Evolutionary conservation across 2,113 vertebrate species (phyloP), one percentile per base, ranked within the genome.

Genomic region (Bombycilla garrulus): DNA sequence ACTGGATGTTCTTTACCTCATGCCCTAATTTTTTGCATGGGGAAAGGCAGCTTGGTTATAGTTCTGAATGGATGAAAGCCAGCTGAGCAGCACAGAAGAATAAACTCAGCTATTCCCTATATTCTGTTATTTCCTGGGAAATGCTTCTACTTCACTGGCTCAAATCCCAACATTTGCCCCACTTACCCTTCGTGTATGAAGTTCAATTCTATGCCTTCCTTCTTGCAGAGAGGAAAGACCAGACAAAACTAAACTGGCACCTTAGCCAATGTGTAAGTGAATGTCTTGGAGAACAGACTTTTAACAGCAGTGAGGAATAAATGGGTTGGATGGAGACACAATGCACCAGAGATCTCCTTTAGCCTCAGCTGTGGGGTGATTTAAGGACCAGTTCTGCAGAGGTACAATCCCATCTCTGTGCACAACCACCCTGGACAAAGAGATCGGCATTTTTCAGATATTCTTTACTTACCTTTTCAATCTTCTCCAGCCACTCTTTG

Each of bases 401-500:
- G 31, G 6, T 78, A 28, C 28, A 60, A 62, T 74, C 56, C 14
- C 29, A 51, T 45, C 45, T 74, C 77, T 82, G 45, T 36, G 45
- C 35, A 51, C 3, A 66, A 47, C 14, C 22, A 67, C 4, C 16
- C 16, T 4, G 4, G 5, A 25, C 36, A 81, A 62, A 79, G 6
- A 74, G 4, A 29, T 51, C 15, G 13, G 29, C 20, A 12, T 20
- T 36, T 53, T 65, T 53, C 1, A 2, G 31, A 36, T 3, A 1
- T 17, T 38, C 48, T 76, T 74, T 24, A 81, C 72, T 73, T 86
- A 99, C 99, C 98, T 99, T 99, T 94, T 99, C 98, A 77, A 99
- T 99, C 98, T 99, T 99, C 86, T 99, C 99, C 90, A 99, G 98
- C 99, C 99, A 99, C 91, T 99, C 99, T 97, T 99, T 99, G 97